Conservation (phyloP, 2,888 invertebrate genomes). For the Lasioglossum pauxillum region DNA sequence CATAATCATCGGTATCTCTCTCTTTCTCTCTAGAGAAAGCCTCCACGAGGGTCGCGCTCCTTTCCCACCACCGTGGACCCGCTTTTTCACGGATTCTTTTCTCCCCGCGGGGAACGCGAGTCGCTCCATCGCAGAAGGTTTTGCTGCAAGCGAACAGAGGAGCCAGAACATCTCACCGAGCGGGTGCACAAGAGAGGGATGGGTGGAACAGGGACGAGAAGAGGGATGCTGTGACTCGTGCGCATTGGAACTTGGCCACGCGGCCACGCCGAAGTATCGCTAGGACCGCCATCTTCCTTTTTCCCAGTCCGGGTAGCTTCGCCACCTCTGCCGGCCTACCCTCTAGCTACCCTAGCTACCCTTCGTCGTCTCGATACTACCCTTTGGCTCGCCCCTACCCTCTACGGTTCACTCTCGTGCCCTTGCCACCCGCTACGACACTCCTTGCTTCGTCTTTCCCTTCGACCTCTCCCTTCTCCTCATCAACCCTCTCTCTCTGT, state of each 20-base stretch:
- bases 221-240: background rate
- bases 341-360: conserved; percentile 35
- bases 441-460: conserved; percentile 17
- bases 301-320: conserved; percentile 76
- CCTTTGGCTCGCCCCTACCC: conserved; percentile 28
- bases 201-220: background rate
- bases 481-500: background rate
- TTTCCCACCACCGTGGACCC: conserved; percentile 11
- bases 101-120: background rate
- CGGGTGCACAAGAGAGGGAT: background rate
- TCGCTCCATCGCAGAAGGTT: background rate
- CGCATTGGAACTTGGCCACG: background rate
- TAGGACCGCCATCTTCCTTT: conserved; percentile 80
- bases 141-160: background rate
- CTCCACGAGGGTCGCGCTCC: conserved; percentile 31
- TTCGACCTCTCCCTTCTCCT: conserved; percentile 3
- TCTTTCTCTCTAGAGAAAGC: conserved; percentile 22
- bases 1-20: conserved; percentile 59
- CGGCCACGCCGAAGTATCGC: conserved; percentile 69
- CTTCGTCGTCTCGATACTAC: conserved; percentile 29
- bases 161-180: background rate
- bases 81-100: conserved; percentile 7
- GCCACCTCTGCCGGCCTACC: conserved; percentile 60
- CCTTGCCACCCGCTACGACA: conserved; percentile 32
- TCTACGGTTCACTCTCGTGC: conserved; percentile 23